Percentiles rank a stretch among this genome's conserved stretches.
Conservation (phyloP, 2,113 vertebrate genomes). For the Rousettus leschenaultii region DNA sequence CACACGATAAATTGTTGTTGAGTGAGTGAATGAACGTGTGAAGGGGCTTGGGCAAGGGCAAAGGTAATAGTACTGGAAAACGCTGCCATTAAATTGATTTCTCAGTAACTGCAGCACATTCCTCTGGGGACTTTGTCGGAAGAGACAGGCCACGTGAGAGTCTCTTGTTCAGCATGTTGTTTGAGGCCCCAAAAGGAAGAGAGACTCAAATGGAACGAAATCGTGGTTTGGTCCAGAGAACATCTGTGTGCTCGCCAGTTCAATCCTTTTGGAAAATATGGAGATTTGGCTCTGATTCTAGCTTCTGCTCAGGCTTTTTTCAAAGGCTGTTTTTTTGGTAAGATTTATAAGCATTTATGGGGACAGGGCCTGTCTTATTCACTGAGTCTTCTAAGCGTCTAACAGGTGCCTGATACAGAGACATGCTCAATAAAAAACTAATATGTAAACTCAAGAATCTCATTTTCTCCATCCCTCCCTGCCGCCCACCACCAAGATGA, state of each 20-base stretch:
- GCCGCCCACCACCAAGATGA: background rate
- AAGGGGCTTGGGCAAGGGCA: background rate
- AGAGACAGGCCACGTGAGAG: background rate
- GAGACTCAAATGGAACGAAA: background rate
- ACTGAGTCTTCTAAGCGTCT: background rate
- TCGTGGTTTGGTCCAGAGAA: background rate
- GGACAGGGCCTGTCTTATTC: background rate
- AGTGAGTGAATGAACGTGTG: background rate
- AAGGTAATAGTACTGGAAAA: background rate
- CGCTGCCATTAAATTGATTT: background rate
- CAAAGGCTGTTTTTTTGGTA: conserved; percentile 15
- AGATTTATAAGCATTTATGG: background rate
- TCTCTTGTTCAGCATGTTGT: background rate
- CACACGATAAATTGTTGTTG: background rate
- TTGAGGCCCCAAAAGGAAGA: background rate
- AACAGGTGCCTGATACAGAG: conserved; percentile 1
- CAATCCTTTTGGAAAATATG: conserved; percentile 31
- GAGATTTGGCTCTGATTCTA: conserved; percentile 53
- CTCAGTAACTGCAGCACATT: background rate
- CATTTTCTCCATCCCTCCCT: background rate
- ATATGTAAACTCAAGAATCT: background rate
- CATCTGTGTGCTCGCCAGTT: background rate
- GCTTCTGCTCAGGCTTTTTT: conserved; percentile 14
- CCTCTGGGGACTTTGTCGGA: background rate
- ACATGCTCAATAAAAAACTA: background rate